Percentiles rank a stretch among this genome's conserved stretches.
Evolutionary conservation across 2,113 vertebrate species (phyloP).

Genomic region (Montifringilla adamsi): DNA sequence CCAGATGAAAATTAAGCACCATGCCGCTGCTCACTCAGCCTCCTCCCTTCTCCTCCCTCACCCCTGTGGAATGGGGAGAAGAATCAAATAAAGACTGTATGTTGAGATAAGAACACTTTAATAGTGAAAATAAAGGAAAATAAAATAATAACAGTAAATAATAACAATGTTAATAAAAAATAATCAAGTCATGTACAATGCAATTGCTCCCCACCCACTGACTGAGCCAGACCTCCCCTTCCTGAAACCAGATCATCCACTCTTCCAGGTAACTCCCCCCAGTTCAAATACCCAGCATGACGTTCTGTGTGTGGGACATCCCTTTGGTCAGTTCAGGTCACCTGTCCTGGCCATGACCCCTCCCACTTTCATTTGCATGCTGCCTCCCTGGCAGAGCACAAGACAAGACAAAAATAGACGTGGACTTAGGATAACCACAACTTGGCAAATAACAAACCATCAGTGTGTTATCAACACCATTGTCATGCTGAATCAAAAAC

Average conservation of each 20-base stretch:
- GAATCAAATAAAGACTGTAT: neutral
- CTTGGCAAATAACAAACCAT: neutral
- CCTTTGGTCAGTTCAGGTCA: neutral
- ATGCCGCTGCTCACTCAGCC: neutral
- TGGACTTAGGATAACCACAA: neutral
- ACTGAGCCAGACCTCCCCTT: neutral
- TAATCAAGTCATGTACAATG: neutral
- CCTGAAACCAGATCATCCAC: neutral
- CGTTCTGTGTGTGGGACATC: neutral
- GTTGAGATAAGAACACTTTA: neutral
- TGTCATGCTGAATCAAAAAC: neutral
- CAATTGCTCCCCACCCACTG: neutral
- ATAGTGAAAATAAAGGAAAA: neutral
- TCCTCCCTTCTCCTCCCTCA: neutral
- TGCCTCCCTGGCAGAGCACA: neutral
- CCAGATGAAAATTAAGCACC: neutral
- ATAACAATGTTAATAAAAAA: neutral
- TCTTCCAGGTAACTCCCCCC: neutral
- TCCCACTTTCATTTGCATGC: rapidly evolving
- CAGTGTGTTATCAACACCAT: neutral
- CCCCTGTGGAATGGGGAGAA: neutral
- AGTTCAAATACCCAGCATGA: rapidly evolving
- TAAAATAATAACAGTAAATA: neutral
- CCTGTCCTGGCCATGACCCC: neutral
- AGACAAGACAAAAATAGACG: neutral